Evolutionary conservation across 2,888 invertebrate genomes (phyloP).

Genomic region (Monopis laevigella): DNA sequence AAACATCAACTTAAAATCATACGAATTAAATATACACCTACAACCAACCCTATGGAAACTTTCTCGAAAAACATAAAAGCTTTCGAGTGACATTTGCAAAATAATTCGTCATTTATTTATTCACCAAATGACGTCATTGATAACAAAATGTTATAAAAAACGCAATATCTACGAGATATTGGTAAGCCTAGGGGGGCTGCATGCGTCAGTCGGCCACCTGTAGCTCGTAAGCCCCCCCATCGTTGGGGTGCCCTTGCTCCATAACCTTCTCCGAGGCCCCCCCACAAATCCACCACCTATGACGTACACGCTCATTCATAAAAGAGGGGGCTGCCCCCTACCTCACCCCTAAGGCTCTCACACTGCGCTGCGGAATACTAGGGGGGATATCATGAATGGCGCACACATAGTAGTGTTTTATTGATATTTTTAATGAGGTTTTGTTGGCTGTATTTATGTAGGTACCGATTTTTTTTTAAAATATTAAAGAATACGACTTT

Average conservation of each 20-base stretch:
- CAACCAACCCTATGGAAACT: too few relatives aligned
- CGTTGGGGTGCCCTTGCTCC: constrained; percentile 44
- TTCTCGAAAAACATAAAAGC: too few relatives aligned
- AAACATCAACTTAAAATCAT: too few relatives aligned
- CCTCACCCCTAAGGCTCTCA: constrained; percentile 20
- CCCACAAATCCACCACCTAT: constrained; percentile 46
- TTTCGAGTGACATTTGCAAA: not conserved
- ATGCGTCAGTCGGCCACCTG: constrained; percentile 55
- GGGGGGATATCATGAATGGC: constrained; percentile 52
- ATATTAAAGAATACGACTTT: too few relatives aligned
- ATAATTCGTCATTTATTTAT: constrained; percentile 17
- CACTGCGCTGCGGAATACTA: constrained; percentile 21
- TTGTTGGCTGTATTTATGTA: too few relatives aligned
- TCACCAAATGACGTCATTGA: constrained; percentile 33
- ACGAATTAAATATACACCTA: too few relatives aligned
- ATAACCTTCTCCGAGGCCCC: constrained; percentile 42
- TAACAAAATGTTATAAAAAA: constrained; percentile 29
- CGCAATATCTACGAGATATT: too few relatives aligned
- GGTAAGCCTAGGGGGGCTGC: constrained; percentile 15
- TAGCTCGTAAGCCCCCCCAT: constrained; percentile 35
- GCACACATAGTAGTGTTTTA: constrained; percentile 27
- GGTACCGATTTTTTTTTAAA: too few relatives aligned
- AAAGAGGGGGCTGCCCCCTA: constrained; percentile 39
- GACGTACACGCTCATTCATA: constrained; percentile 65
- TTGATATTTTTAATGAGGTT: constrained; percentile 11